phyloP scores from a whole-genome alignment of 2,113 vertebrate species.

The Microcebus lehilahytsara region DNA sequence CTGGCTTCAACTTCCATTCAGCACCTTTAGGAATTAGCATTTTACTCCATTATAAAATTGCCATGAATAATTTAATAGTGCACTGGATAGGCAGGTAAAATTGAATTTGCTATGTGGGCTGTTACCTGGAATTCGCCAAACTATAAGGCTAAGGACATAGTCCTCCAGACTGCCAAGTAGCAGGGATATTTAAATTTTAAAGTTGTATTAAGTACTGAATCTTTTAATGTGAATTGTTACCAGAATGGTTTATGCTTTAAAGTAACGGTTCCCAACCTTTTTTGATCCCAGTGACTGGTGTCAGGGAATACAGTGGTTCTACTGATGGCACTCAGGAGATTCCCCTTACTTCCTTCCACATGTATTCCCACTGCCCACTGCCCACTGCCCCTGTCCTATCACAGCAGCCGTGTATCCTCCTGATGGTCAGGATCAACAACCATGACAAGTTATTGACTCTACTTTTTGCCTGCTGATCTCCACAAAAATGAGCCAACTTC shows the following conservation, averaged over 20 bases:
- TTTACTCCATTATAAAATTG: conserved; percentile 22
- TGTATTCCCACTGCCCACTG: background rate
- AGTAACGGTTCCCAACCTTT: background rate
- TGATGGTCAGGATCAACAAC: too few species aligned
- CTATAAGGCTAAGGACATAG: background rate
- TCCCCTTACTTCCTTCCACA: background rate
- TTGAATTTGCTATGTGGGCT: background rate
- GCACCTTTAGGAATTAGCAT: background rate
- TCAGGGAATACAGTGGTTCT: too few species aligned
- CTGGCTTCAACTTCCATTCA: background rate
- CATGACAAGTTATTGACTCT: background rate
- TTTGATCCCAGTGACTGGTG: too few species aligned
- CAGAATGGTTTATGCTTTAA: background rate
- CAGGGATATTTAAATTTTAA: background rate
- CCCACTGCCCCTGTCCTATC: background rate
- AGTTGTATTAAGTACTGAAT: background rate
- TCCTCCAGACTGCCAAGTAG: background rate
- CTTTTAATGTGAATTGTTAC: background rate
- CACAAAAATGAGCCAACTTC: background rate
- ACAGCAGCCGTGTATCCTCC: background rate
- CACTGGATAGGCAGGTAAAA: background rate
- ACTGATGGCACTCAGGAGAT: background rate
- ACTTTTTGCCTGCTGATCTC: background rate
- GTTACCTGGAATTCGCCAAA: background rate
- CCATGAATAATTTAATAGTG: background rate